Conservation (phyloP, 2,797 vertebrate genomes). For the Atherinosoma microstoma region DNA sequence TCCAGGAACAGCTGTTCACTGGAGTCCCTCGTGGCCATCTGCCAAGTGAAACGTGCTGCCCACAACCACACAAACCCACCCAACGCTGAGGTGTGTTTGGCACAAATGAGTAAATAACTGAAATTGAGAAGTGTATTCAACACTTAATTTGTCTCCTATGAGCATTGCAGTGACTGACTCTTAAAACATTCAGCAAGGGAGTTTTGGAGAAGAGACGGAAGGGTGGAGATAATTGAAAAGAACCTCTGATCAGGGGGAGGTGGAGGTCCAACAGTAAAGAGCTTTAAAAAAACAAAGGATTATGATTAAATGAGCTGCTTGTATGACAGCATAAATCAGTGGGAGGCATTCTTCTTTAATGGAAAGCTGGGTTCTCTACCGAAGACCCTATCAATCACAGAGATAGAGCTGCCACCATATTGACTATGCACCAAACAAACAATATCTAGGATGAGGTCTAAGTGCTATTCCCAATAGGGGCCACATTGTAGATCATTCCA, state of each 20-base stretch:
- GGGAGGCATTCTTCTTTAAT: slow-evolving; percentile 65
- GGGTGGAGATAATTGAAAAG: slow-evolving; percentile 8
- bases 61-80: slow-evolving; percentile 55
- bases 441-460: slow-evolving; percentile 75
- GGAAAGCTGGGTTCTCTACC: slow-evolving; percentile 52
- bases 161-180: slow-evolving; percentile 15
- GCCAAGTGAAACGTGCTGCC: slow-evolving; percentile 59
- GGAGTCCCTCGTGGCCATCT: slow-evolving; percentile 56
- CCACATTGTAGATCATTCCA: slow-evolving; percentile 67
- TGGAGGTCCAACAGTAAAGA: slow-evolving; percentile 47
- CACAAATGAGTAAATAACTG: slow-evolving; percentile 57
- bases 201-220: background rate
- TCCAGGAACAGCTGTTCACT: slow-evolving; percentile 72
- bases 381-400: slow-evolving; percentile 73
- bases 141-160: slow-evolving; percentile 41
- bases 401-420: slow-evolving; percentile 76
- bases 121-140: slow-evolving; percentile 55
- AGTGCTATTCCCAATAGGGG: slow-evolving; percentile 70
- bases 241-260: slow-evolving; percentile 22
- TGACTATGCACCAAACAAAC: slow-evolving; percentile 77
- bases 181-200: slow-evolving; percentile 39
- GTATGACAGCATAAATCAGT: slow-evolving; percentile 72
- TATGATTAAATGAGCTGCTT: slow-evolving; percentile 71
- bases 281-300: slow-evolving; percentile 55
- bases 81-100: slow-evolving; percentile 19